Conservation (phyloP, 1,140 invertebrate species). For the Lethrus apterus region DNA sequence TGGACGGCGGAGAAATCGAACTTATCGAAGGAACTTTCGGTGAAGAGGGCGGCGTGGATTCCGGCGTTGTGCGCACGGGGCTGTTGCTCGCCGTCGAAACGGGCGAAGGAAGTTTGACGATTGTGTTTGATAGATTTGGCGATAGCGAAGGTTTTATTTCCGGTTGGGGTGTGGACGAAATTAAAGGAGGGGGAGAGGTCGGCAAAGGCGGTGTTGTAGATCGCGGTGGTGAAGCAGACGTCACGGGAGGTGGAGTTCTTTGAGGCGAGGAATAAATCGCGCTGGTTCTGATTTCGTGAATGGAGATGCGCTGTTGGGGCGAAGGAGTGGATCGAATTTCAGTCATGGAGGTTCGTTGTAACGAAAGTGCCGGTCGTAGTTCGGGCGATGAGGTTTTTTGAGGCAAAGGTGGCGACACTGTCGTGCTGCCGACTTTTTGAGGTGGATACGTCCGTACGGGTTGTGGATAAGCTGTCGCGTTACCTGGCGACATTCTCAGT, state of each 20-base stretch:
- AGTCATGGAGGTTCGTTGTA: constrained; percentile 13
- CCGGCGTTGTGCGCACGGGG: constrained; percentile 25
- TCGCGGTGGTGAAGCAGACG: constrained; percentile 12
- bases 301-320: neutral
- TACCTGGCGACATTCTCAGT: constrained; percentile 1
- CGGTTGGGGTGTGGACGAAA: constrained; percentile 9
- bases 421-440: neutral
- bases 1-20: constrained; percentile 13
- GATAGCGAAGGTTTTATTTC: constrained; percentile 6
- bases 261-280: constrained; percentile 8
- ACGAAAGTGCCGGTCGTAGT: constrained; percentile 10
- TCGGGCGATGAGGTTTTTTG: neutral
- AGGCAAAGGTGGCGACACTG: neutral
- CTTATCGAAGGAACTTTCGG: constrained; percentile 21
- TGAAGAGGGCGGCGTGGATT: constrained; percentile 32
- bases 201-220: constrained; percentile 16
- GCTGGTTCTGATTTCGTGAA: constrained; percentile 1
- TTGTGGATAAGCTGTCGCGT: no score
- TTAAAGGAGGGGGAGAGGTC: neutral
- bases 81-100: constrained; percentile 16
- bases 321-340: neutral
- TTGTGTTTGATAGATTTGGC: constrained; percentile 8
- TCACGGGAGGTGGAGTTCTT: constrained; percentile 16
- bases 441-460: neutral
- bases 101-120: constrained; percentile 20